Percentiles rank a stretch among this genome's conserved stretches.
phyloP scores from a whole-genome alignment of 53 echinoderm and acorn worm genomes.

The Henricia sp. region DNA sequence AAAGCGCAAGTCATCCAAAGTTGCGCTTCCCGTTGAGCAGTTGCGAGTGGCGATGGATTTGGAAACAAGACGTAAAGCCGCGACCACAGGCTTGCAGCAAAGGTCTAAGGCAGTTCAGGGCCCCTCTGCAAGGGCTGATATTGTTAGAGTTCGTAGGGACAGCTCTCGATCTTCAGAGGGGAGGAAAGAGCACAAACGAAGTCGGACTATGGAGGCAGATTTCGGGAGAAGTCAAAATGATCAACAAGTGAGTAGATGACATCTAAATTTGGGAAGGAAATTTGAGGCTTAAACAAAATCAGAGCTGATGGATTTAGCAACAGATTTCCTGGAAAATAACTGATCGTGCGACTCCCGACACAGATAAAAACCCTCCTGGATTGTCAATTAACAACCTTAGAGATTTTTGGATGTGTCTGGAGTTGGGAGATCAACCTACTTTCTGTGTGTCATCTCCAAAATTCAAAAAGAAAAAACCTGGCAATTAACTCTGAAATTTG shows the following conservation, averaged over 20 bases:
- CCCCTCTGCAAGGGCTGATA: constrained; percentile 11
- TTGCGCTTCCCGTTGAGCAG: constrained; percentile 71
- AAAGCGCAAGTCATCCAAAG: constrained; percentile 46
- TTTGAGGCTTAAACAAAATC: too few species aligned
- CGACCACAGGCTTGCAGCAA: not conserved
- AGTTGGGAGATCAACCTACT: too few species aligned
- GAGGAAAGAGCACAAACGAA: constrained; percentile 78
- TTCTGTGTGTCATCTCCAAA: too few species aligned
- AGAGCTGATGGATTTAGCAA: too few species aligned
- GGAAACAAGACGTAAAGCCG: constrained; percentile 16
- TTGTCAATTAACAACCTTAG: too few species aligned
- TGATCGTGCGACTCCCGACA: too few species aligned
- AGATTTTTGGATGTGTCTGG: too few species aligned
- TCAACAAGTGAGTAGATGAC: constrained; percentile 9
- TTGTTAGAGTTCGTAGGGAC: constrained; percentile 53
- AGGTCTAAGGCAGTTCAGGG: not conserved
- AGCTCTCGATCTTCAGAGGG: constrained; percentile 61
- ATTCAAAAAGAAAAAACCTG: too few species aligned
- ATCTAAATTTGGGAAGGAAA: too few species aligned
- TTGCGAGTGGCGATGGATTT: constrained; percentile 57
- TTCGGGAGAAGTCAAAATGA: not conserved
- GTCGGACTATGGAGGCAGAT: constrained; percentile 71
- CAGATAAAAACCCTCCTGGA: too few species aligned
- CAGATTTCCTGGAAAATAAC: too few species aligned
- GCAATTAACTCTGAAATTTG: too few species aligned